Evolutionary conservation across 2,113 vertebrate species (phyloP), one percentile per base, ranked within the genome.

Genomic region (Himantopus leucocephalus): DNA sequence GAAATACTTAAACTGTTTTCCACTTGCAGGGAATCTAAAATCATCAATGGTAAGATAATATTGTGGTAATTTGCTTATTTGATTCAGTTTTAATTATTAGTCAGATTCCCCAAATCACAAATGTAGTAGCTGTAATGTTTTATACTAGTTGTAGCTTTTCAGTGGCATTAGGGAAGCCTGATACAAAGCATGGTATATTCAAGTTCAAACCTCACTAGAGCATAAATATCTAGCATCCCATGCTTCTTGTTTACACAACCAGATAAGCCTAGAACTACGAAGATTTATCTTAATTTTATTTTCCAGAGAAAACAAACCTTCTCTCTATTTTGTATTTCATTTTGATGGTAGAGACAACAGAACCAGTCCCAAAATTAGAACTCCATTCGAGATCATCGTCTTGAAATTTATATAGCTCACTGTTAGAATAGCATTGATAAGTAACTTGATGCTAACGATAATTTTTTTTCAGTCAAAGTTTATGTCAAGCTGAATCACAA

Each of bases 401-500:
- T 52, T 88, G 73, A 83, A 45, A 34, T 63, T 39, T 47, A 27
- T 29, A 24, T 83, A 88, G 41, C 41, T 79, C 8, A 52, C 14
- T 91, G 23, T 35, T 62, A 62, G 27, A 20, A 39, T 68, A 84
- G 14, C 23, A 84, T 7, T 78, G 62, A 35, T 67, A 74, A 70
- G 52, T 82, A 77, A 77, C 13, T 52, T 74, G 21, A 56, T 64
- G 34, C 10, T 93, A 64, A 94, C 74, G 74, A 77, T 58, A 67
- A 16, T 6, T 82, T 95, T 74, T 93, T 98, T 97, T 93, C 96
- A 98, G 97, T 97, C 56, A 97, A 94, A 58, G 97, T 98, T 19
- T 98, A 98, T 60, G 96, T 98, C 73, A 96, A 93, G 93, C 53
- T 97, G 35, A 92, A 97, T 91, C 96, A 97, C 16, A 96, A 32